These are phyloP conservation scores for Aurelia aurita complex sp. Pacific DNA, from an alignment of 30 jellyfish, hydroid and myxozoan genomes.

Conservation along the genomic window DNA sequence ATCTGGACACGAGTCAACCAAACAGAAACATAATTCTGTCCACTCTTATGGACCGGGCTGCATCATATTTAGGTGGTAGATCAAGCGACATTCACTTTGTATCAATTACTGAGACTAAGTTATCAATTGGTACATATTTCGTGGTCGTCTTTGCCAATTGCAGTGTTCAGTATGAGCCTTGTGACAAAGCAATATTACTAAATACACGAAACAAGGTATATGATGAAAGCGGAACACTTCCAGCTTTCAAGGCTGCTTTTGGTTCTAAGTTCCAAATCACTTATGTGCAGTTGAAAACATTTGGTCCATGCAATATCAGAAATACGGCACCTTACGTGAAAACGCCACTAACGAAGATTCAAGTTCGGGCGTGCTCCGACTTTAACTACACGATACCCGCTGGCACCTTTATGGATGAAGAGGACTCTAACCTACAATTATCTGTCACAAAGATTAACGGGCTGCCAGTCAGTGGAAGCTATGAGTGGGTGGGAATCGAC, in stretches of 20 bases:
- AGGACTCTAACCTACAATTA: conserved; percentile 23
- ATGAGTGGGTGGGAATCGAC: conserved; percentile 36
- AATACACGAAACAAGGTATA: not conserved
- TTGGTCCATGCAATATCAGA: conserved; percentile 27
- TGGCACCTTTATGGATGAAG: conserved; percentile 37
- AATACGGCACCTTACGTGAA: conserved; percentile 39
- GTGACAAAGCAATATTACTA: conserved; percentile 22
- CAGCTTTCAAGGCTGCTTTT: conserved; percentile 35
- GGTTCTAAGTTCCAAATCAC: conserved; percentile 1
- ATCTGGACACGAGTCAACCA: conserved; percentile 25
- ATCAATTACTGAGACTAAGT: not conserved
- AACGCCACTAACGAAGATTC: not conserved
- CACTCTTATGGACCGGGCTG: conserved; percentile 11
- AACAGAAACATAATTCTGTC: conserved; percentile 2
- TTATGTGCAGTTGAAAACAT: not conserved
- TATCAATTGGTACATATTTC: conserved; percentile 4
- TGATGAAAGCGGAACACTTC: not conserved
- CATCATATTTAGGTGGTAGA: conserved; percentile 21
- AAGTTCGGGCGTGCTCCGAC: conserved; percentile 32
- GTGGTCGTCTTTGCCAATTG: conserved; percentile 23
- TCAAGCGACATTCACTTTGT: conserved; percentile 14
- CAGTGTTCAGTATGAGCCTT: conserved; percentile 15
- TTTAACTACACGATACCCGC: conserved; percentile 39
- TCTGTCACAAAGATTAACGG: conserved; percentile 59
- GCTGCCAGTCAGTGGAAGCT: conserved; percentile 34